These are phyloP conservation scores for Anseranas semipalmata DNA, from an alignment of 2,113 vertebrate species.

Conservation along the genomic window DNA sequence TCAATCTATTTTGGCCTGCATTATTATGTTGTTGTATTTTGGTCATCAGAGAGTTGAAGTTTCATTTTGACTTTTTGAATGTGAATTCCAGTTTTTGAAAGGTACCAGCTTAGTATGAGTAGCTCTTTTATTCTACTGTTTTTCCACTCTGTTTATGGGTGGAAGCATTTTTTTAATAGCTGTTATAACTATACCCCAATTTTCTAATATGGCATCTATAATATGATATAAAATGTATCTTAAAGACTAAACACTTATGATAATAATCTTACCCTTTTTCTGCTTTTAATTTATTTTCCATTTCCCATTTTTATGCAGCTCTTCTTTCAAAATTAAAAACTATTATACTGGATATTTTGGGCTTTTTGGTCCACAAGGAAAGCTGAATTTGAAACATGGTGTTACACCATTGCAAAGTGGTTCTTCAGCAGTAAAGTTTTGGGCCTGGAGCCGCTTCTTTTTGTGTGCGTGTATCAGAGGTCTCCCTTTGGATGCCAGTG, in stretches of 20 bases:
- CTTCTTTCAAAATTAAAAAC: neutral
- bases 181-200: rapidly evolving
- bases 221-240: neutral
- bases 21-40: neutral
- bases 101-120: neutral
- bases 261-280: neutral
- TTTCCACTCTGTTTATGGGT: neutral
- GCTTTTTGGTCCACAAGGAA: neutral
- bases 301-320: neutral
- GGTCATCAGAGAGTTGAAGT: rapidly evolving
- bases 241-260: neutral
- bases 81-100: neutral
- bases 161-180: neutral
- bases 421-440: neutral
- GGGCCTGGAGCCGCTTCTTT: neutral
- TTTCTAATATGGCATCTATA: neutral
- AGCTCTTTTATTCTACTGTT: neutral
- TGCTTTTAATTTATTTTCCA: neutral
- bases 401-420: too few relatives aligned
- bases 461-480: neutral
- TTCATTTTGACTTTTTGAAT: neutral
- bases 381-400: neutral
- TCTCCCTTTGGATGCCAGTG: neutral
- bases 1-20: neutral
- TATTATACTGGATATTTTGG: neutral